These are phyloP conservation scores for Poecile atricapillus DNA, from an alignment of 2,113 vertebrate genomes.

Conservation along the genomic window DNA sequence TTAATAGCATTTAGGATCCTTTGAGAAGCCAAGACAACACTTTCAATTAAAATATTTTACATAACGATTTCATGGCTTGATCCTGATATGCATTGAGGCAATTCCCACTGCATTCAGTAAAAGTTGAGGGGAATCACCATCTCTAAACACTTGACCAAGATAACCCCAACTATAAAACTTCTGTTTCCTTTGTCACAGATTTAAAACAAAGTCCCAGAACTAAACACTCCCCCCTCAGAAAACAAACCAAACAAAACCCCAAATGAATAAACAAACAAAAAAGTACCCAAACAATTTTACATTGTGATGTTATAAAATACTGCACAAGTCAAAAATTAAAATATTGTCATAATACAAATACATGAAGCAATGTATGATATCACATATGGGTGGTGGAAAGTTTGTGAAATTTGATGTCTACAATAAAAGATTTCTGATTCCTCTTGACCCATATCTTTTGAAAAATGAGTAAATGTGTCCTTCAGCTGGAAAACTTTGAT, in stretches of 20 bases:
- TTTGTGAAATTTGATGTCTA: not conserved
- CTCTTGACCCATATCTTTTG: fast-evolving
- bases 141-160: not conserved
- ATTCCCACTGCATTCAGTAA: not conserved
- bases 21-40: constrained; percentile 17
- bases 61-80: constrained; percentile 15
- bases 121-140: not conserved
- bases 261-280: not conserved
- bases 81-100: not conserved
- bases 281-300: not conserved
- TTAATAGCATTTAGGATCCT: not conserved
- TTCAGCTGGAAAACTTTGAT: not conserved
- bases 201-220: not conserved
- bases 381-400: not conserved
- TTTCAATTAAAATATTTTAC: constrained; percentile 32
- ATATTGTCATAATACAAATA: not conserved
- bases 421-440: not conserved
- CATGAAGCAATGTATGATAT: not conserved
- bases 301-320: not conserved
- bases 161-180: not conserved
- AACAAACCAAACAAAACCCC: not conserved
- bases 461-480: not conserved
- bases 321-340: not conserved
- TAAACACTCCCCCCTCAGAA: fast-evolving
- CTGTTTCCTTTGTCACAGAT: not conserved